phyloP scores from a whole-genome alignment of 2,888 invertebrate species.

The Drosophila quinaria region DNA sequence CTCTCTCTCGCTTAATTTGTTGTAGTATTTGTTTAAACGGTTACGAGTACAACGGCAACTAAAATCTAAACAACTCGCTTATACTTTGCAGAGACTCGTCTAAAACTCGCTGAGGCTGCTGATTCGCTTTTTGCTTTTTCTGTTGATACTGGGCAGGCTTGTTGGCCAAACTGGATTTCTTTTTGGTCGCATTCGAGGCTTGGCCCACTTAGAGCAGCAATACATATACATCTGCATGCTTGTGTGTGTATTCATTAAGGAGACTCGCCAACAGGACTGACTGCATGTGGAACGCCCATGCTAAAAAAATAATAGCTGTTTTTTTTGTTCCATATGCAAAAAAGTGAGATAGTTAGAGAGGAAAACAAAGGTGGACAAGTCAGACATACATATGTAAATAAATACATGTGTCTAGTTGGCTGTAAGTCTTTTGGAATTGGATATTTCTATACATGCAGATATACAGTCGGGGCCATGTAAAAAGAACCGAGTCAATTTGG shows the following conservation, averaged over 20 bases:
- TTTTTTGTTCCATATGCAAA: constrained; percentile 42
- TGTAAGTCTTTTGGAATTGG: constrained; percentile 14
- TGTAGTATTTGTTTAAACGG: constrained; percentile 63
- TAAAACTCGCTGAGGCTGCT: constrained; percentile 38
- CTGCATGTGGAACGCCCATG: constrained; percentile 73
- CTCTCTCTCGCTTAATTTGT: constrained; percentile 17
- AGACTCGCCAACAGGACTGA: constrained; percentile 76
- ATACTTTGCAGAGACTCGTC: constrained; percentile 33
- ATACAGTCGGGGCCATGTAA: background rate
- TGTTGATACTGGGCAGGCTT: constrained; percentile 27
- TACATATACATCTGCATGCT: constrained; percentile 4
- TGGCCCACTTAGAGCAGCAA: constrained; percentile 73
- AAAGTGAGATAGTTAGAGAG: background rate
- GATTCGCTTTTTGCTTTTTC: constrained; percentile 5
- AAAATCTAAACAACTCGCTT: constrained; percentile 53
- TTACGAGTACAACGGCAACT: constrained; percentile 57
- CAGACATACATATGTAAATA: constrained; percentile 22
- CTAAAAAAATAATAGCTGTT: constrained; percentile 19
- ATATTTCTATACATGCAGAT: constrained; percentile 6
- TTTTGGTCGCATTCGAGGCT: constrained; percentile 70
- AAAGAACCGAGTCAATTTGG: background rate
- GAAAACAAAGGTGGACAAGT: background rate
- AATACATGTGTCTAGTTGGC: constrained; percentile 20
- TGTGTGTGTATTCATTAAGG: constrained; percentile 41
- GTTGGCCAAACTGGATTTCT: constrained; percentile 71